phyloP scores from a whole-genome alignment of 1,140 invertebrate genomes.

The Pentalonia nigronervosa region DNA sequence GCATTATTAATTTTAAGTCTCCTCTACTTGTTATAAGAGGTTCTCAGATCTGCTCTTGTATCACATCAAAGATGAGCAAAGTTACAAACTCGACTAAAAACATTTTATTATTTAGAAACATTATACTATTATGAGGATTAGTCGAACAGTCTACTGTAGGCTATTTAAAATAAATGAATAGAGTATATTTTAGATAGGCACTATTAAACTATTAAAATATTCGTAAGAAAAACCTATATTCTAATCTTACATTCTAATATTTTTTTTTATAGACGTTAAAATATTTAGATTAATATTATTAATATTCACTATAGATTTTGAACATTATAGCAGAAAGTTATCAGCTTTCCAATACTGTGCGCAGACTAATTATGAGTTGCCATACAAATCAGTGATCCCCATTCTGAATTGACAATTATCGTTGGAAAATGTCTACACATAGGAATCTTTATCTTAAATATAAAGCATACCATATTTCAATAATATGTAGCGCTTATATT shows the following conservation, averaged over 20 bases:
- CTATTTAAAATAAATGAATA: not conserved
- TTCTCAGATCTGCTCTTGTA: not conserved
- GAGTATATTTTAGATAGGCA: not conserved
- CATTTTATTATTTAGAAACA: not conserved
- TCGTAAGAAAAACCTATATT: not conserved
- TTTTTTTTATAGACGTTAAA: not conserved
- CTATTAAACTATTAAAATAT: not conserved
- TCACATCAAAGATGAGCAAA: conserved; percentile 15
- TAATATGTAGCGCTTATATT: not conserved
- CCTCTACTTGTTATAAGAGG: not conserved
- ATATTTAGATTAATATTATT: not conserved
- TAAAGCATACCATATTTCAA: not conserved
- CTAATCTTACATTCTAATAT: not conserved
- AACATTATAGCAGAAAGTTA: not conserved
- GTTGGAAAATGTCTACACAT: not conserved
- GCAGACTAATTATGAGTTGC: not conserved
- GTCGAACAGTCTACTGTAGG: not conserved
- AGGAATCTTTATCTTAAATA: not conserved
- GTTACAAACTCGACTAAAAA: not conserved
- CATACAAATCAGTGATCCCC: not conserved
- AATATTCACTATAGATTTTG: not conserved
- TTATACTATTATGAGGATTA: not conserved
- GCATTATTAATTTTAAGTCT: conserved; percentile 21
- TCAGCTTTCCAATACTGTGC: not conserved
- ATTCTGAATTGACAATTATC: not conserved